Conservation (phyloP, 2,797 vertebrate species). For the Myiotriccus ornatus region DNA sequence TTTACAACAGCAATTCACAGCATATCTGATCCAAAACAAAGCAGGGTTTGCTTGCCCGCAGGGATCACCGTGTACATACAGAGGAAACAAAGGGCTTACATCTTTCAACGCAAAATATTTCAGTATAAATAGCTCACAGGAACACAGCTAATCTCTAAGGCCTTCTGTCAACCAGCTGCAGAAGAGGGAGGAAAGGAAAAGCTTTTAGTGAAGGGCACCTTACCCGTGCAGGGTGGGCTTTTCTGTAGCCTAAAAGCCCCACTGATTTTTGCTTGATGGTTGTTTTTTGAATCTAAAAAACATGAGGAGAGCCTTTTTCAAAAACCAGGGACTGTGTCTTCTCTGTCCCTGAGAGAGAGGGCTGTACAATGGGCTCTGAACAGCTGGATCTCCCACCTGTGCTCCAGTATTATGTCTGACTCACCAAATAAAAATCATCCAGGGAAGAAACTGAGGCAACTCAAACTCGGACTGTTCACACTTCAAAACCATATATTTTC, state of each 20-base stretch:
- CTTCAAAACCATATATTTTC: not conserved
- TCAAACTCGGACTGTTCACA: not conserved
- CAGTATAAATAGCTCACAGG: conserved; percentile 52
- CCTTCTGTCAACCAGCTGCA: conserved; percentile 48
- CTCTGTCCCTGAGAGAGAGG: not conserved
- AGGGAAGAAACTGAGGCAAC: not conserved
- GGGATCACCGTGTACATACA: conserved; percentile 39
- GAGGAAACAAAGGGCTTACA: conserved; percentile 60
- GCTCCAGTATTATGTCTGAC: not conserved
- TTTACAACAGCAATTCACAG: conserved; percentile 17
- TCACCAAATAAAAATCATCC: not conserved
- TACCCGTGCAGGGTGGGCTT: not conserved
- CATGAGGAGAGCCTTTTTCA: not conserved
- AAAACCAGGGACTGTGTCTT: not conserved
- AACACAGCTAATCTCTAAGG: conserved; percentile 22
- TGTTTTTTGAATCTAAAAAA: not conserved
- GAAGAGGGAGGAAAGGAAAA: not conserved
- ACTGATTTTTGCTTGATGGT: not conserved
- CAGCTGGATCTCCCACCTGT: not conserved
- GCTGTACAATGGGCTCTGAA: not conserved
- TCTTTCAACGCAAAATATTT: conserved; percentile 60
- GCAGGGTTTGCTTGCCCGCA: conserved; percentile 37
- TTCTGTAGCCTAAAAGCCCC: not conserved
- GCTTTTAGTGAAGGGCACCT: not conserved
- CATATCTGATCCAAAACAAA: conserved; percentile 49